Conservation (phyloP, 2,797 vertebrate genomes). For the Centropyge bicolor region DNA sequence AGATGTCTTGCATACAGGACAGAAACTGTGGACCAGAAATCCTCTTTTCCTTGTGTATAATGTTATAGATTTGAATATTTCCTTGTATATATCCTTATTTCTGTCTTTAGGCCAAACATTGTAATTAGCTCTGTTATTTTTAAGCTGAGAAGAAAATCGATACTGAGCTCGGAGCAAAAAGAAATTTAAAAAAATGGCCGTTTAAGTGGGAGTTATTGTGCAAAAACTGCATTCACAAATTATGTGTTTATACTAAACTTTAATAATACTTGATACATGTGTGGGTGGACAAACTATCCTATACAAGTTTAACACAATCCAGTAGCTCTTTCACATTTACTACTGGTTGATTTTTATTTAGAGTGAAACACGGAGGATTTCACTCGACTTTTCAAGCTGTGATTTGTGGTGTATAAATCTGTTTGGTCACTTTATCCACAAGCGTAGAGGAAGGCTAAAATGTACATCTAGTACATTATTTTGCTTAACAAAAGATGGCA, state of each 20-base stretch:
- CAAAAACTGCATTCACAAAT: constrained; percentile 12
- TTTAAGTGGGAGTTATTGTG: neutral
- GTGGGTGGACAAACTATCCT: neutral
- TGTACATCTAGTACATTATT: neutral
- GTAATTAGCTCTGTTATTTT: constrained; percentile 8
- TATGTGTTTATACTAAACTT: neutral
- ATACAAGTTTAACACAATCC: neutral
- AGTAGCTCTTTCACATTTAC: neutral
- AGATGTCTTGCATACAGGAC: neutral
- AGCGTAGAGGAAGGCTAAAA: neutral
- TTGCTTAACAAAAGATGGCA: constrained; percentile 7
- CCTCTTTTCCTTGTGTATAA: neutral
- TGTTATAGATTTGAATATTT: neutral
- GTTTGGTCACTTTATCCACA: neutral
- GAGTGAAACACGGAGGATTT: neutral
- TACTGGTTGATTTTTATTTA: neutral
- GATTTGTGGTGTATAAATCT: neutral
- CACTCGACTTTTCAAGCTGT: neutral
- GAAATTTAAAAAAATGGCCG: neutral
- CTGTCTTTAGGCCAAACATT: neutral
- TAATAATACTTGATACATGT: neutral
- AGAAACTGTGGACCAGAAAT: neutral
- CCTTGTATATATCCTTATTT: neutral
- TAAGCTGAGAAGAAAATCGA: neutral
- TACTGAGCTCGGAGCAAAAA: constrained; percentile 2